Percentiles rank a stretch among this genome's conserved stretches.
These are phyloP conservation scores for Brachyistius frenatus DNA, from an alignment of 2,113 vertebrate species.

Conservation along the genomic window DNA sequence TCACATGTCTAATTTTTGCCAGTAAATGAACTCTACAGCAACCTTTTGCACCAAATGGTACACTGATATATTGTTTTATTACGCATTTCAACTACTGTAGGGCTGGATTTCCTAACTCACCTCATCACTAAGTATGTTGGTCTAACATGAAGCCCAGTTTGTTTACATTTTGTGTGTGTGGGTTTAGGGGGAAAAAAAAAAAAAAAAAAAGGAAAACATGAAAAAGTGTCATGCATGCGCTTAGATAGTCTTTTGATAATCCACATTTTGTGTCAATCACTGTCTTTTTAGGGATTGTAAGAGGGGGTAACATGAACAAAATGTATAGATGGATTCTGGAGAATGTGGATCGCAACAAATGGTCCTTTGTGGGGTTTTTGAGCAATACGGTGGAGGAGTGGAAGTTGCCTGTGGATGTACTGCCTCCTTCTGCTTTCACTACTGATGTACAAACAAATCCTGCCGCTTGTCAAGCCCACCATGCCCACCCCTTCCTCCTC, in stretches of 20 bases:
- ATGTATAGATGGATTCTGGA: constrained; percentile 40
- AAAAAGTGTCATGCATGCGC: constrained; percentile 77
- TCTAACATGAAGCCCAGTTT: constrained; percentile 57
- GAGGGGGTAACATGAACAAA: constrained; percentile 40
- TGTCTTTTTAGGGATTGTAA: constrained; percentile 75
- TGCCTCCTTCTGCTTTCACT: constrained; percentile 80
- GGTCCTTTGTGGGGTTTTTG: constrained; percentile 57
- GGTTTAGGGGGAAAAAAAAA: neutral
- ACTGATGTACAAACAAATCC: constrained; percentile 79
- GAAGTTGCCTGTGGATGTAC: constrained; percentile 79
- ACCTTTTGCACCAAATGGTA: constrained; percentile 51
- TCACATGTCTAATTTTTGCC: constrained; percentile 20
- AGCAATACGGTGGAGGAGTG: constrained; percentile 73
- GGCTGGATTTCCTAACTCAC: constrained; percentile 41
- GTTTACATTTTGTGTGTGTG: constrained; percentile 53
- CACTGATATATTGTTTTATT: constrained; percentile 42
- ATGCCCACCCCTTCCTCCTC: constrained; percentile 65
- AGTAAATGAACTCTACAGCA: constrained; percentile 21
- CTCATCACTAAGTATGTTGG: constrained; percentile 31
- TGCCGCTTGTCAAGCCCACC: constrained; percentile 78
- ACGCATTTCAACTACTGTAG: constrained; percentile 46
- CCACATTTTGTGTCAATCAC: constrained; percentile 76
- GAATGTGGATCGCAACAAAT: constrained; percentile 63
- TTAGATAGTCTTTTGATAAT: constrained; percentile 78
- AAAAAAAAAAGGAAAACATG: constrained; percentile 29